Conservation (phyloP, 2,888 invertebrate genomes). For the Tenthredo amoena region DNA sequence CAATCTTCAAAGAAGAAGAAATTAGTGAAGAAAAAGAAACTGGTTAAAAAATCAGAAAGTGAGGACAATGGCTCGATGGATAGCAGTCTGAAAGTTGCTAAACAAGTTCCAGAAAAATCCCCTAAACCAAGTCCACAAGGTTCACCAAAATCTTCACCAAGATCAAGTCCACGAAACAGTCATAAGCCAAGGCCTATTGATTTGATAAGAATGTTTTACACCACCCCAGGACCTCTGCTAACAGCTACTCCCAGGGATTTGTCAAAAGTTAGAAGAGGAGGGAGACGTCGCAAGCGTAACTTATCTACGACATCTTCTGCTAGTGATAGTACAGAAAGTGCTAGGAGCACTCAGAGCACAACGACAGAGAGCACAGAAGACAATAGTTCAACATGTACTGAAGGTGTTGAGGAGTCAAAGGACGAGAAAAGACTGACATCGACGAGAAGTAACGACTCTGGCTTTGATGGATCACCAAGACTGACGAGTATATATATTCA, state of each 20-base stretch:
- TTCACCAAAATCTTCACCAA: slow-evolving; percentile 49
- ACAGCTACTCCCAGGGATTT: slow-evolving; percentile 75
- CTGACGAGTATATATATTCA: slow-evolving; percentile 73
- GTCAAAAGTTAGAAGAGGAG: slow-evolving; percentile 73
- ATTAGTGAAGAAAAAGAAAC: slow-evolving; percentile 69
- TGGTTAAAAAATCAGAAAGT: slow-evolving; percentile 61
- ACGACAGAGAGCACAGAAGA: slow-evolving; percentile 70
- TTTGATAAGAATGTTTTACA: slow-evolving; percentile 74
- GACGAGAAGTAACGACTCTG: slow-evolving; percentile 91
- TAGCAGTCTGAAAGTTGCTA: not conserved
- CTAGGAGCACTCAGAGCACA: slow-evolving; percentile 65
- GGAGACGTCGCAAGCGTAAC: slow-evolving; percentile 72
- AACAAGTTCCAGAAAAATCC: slow-evolving; percentile 23
- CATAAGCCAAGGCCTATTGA: slow-evolving; percentile 73
- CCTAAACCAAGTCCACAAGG: slow-evolving; percentile 25
- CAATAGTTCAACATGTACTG: slow-evolving; percentile 73
- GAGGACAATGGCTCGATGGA: slow-evolving; percentile 50
- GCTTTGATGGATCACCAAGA: slow-evolving; percentile 83
- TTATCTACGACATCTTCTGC: slow-evolving; percentile 71
- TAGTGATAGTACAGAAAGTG: slow-evolving; percentile 74
- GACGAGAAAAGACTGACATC: slow-evolving; percentile 82
- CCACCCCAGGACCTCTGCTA: slow-evolving; percentile 72
- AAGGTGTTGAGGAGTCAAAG: slow-evolving; percentile 79
- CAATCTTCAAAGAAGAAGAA: slow-evolving; percentile 71
- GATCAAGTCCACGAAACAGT: slow-evolving; percentile 64